These are phyloP conservation scores for Peribatodes rhomboidaria DNA, from an alignment of 2,888 invertebrate species.

Conservation along the genomic window DNA sequence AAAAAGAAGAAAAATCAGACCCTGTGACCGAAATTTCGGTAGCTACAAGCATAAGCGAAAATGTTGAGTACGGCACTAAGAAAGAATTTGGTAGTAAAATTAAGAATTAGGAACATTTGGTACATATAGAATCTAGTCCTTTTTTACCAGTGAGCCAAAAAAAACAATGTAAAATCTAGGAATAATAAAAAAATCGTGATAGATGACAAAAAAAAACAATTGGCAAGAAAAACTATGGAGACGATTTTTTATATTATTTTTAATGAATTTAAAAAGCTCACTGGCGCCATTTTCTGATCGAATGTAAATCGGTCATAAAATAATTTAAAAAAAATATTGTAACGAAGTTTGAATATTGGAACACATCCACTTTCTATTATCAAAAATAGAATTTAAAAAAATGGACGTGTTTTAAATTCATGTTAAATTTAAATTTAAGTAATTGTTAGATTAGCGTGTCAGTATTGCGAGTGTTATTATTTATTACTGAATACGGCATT, in stretches of 20 bases:
- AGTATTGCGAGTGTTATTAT: constrained; percentile 40
- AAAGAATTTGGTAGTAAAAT: constrained; percentile 69
- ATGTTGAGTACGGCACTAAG: constrained; percentile 53
- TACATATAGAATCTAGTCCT: constrained; percentile 62
- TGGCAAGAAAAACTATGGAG: background rate
- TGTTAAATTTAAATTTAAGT: constrained; percentile 21
- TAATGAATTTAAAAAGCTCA: constrained; percentile 46
- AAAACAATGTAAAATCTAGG: background rate
- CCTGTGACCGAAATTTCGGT: constrained; percentile 81
- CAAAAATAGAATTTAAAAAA: constrained; percentile 25
- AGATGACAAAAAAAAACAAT: background rate
- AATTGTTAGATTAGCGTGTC: constrained; percentile 25
- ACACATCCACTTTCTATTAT: constrained; percentile 41
- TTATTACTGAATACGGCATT: constrained; percentile 34
- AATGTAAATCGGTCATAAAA: constrained; percentile 19
- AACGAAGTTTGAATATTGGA: constrained; percentile 34
- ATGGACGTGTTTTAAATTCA: constrained; percentile 43
- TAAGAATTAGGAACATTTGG: constrained; percentile 53
- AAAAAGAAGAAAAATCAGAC: constrained; percentile 56
- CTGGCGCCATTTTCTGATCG: constrained; percentile 62
- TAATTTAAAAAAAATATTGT: constrained; percentile 6
- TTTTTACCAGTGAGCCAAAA: constrained; percentile 53
- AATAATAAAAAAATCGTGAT: no score
- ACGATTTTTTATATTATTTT: background rate
- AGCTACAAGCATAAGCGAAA: constrained; percentile 79